Base-by-base conservation (phyloP, 2,888 invertebrate genomes). In the Xanthia togata region DNA sequence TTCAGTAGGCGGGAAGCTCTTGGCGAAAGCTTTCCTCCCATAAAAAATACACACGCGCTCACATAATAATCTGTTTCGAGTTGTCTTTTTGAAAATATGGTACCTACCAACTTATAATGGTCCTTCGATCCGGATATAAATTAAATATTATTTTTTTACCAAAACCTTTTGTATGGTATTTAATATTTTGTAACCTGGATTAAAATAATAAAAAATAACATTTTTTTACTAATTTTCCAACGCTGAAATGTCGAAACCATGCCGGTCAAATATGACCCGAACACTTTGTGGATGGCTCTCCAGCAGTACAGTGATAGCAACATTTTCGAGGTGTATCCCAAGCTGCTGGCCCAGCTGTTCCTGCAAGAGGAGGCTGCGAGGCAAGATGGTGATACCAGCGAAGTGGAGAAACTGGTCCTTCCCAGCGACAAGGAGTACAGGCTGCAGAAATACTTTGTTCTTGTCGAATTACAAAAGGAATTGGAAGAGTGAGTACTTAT, bases 371-470 rank as follows among this genome's bases (percentile, higher is more conserved):
- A 95, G 59, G 96, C 96, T 31, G 95, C 96, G 4, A 91, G 95
- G 69, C 93, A 94, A 76, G 94, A 94, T 38, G 94, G 95, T 0
- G 95, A 96, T 82, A 94, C 93, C 23, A 94, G 91, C 53, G 97
- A 97, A 82, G 94, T 96, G 20, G 97, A 97, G 81, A 96, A 96
- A 62, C 95, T 98, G 77, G 96, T 97, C 57, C 94, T 98, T 59
- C 98, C 98, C 17, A 98, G 98, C 88, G 97, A 98, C 89, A 97
- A 97, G 85, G 97, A 97, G 55, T 98, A 97, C 97, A 95, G 97
- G 78, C 96, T 97, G 60, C 97, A 97, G 84, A 97, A 98, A 90
- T 98, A 98, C 90, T 98, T 97, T 90, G 95, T 96, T 78, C 94
- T 98, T 82, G 97, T 98, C 26, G 97, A 97, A 64, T 94, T 97